Evolutionary conservation across 2,113 vertebrate species (phyloP).

Genomic region (Thunnus maccoyii): DNA sequence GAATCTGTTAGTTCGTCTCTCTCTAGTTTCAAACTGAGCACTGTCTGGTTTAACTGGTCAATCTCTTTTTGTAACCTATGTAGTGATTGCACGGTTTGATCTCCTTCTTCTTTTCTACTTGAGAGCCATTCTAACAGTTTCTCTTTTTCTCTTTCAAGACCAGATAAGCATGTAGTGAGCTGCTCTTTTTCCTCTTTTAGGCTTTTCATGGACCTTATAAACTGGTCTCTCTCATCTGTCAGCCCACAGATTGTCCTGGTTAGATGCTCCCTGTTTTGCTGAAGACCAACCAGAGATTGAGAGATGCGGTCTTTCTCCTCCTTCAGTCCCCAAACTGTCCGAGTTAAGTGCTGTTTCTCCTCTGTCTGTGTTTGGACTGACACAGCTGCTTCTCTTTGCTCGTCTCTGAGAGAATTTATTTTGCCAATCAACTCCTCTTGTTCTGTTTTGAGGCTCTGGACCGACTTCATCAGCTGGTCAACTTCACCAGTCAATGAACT

Average conservation of each 20-base stretch:
- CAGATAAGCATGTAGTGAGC: constrained; percentile 41
- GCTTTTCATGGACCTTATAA: constrained; percentile 38
- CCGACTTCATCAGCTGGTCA: constrained; percentile 35
- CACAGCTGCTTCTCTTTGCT: constrained; percentile 63
- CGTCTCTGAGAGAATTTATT: constrained; percentile 56
- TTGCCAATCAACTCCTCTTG: constrained; percentile 46
- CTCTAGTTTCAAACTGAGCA: constrained; percentile 65
- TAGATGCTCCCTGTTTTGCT: constrained; percentile 69
- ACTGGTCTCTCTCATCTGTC: constrained; percentile 63
- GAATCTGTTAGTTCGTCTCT: constrained; percentile 40
- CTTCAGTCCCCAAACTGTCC: constrained; percentile 76
- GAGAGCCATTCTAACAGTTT: constrained; percentile 47
- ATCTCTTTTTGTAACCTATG: constrained; percentile 65
- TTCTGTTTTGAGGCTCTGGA: constrained; percentile 68
- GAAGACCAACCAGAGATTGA: constrained; percentile 54
- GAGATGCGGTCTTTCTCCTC: constrained; percentile 72
- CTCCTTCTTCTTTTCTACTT: constrained; percentile 49
- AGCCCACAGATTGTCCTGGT: constrained; percentile 55
- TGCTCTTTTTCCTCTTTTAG: constrained; percentile 66
- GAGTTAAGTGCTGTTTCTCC: constrained; percentile 77
- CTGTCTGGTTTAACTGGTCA: constrained; percentile 53
- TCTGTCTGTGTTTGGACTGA: constrained; percentile 71
- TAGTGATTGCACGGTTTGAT: constrained; percentile 42
- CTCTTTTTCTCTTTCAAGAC: constrained; percentile 64
- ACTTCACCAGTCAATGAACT: constrained; percentile 41